phyloP scores from a whole-genome alignment of 2,113 vertebrate genomes.

The Agapornis roseicollis region DNA sequence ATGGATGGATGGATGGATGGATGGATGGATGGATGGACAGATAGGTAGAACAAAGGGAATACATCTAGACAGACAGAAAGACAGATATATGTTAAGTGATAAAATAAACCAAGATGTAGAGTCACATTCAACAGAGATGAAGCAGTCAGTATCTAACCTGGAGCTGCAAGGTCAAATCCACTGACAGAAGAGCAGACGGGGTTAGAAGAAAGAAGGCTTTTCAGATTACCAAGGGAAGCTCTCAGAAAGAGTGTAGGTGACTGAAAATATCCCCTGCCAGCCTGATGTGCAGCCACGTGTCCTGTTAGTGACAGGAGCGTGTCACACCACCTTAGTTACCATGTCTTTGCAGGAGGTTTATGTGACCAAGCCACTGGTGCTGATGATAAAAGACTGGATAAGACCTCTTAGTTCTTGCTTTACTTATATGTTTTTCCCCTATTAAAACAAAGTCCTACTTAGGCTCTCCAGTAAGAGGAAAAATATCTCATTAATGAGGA shows the following conservation, averaged over 20 bases:
- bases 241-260: neutral
- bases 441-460: neutral
- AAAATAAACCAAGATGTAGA: neutral
- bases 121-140: neutral
- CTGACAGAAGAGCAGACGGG: neutral
- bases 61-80: neutral
- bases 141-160: neutral
- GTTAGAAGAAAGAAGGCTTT: neutral
- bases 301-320: neutral
- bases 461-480: neutral
- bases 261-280: fast-evolving
- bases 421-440: neutral
- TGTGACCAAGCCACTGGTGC: neutral
- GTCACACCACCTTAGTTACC: neutral
- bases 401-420: neutral
- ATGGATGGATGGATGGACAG: neutral
- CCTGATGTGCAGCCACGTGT: neutral
- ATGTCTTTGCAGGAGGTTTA: neutral
- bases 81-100: neutral
- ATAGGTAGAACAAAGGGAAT: neutral
- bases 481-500: slow-evolving; percentile 45
- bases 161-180: neutral
- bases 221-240: neutral
- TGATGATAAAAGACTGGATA: neutral
- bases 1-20: neutral